These are phyloP conservation scores for Anagrus nilaparvatae DNA, from an alignment of 1,140 invertebrate genomes.

Conservation along the genomic window DNA sequence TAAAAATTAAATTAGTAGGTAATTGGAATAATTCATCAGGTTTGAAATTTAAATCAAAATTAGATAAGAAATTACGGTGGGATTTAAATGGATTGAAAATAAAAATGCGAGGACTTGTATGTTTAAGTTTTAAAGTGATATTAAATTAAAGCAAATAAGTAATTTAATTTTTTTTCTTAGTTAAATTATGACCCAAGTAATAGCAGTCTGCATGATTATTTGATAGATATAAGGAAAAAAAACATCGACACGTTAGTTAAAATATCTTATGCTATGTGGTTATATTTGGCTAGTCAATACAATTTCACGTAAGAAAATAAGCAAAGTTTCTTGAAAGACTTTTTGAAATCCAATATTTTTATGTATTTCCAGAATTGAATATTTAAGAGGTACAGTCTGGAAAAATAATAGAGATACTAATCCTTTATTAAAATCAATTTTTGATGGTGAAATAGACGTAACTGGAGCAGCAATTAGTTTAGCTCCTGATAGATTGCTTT, in stretches of 20 bases:
- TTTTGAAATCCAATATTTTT: not conserved
- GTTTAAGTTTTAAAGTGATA: not conserved
- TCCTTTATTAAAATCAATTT: slow-evolving; percentile 1
- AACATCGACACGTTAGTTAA: not conserved
- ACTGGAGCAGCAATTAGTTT: slow-evolving; percentile 6
- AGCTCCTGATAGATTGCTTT: no score
- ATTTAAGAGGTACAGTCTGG: not conserved
- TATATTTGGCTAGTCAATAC: slow-evolving; percentile 1
- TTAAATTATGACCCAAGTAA: not conserved
- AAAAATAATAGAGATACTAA: not conserved
- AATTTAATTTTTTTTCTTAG: not conserved
- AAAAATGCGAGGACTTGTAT: slow-evolving; percentile 6
- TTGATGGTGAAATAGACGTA: slow-evolving; percentile 7
- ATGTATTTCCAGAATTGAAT: slow-evolving; percentile 4
- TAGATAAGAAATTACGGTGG: slow-evolving; percentile 5
- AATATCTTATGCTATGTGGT: slow-evolving; percentile 2
- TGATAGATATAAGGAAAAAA: not conserved
- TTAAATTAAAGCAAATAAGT: not conserved
- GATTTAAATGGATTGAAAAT: slow-evolving; percentile 10
- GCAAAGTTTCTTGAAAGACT: not conserved
- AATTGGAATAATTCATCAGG: slow-evolving; percentile 7
- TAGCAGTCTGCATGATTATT: not conserved
- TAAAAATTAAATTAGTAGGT: slow-evolving; percentile 6
- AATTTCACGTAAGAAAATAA: slow-evolving; percentile 9
- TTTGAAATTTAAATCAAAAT: not conserved